These are phyloP conservation scores for Antechinus stuartii DNA, from an alignment of 2,113 vertebrate genomes.

Conservation along the genomic window DNA sequence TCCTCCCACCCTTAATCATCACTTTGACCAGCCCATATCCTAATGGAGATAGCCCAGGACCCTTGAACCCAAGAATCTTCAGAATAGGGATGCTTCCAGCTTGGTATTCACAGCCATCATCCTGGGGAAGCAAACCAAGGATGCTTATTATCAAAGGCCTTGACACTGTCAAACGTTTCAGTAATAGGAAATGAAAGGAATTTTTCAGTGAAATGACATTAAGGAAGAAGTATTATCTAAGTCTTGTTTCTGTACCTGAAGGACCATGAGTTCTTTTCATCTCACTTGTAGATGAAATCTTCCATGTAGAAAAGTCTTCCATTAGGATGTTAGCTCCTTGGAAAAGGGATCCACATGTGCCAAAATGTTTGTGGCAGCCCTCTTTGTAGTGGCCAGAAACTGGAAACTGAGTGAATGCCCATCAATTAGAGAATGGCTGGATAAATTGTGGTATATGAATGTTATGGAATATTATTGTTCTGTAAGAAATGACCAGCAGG, in stretches of 20 bases:
- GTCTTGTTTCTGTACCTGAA: not conserved
- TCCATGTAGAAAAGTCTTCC: not conserved
- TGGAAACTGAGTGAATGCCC: no score
- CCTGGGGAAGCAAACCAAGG: not conserved
- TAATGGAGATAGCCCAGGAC: not conserved
- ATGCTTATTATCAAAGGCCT: not conserved
- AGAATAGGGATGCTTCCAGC: not conserved
- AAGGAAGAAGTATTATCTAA: not conserved
- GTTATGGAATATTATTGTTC: no score
- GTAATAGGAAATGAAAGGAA: not conserved
- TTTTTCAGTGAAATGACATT: not conserved
- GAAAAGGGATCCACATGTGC: no score
- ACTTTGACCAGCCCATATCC: not conserved
- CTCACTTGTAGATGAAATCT: not conserved
- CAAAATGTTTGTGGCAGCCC: no score
- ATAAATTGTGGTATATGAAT: no score
- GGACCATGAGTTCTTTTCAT: not conserved
- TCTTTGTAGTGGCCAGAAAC: no score
- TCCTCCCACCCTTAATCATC: not conserved
- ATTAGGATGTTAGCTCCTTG: not conserved
- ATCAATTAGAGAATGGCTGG: no score
- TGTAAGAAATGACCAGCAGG: no score
- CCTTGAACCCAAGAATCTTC: not conserved
- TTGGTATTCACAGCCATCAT: not conserved
- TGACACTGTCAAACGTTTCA: not conserved